Conservation (phyloP, 1,140 invertebrate species). For the Atta colombica region DNA sequence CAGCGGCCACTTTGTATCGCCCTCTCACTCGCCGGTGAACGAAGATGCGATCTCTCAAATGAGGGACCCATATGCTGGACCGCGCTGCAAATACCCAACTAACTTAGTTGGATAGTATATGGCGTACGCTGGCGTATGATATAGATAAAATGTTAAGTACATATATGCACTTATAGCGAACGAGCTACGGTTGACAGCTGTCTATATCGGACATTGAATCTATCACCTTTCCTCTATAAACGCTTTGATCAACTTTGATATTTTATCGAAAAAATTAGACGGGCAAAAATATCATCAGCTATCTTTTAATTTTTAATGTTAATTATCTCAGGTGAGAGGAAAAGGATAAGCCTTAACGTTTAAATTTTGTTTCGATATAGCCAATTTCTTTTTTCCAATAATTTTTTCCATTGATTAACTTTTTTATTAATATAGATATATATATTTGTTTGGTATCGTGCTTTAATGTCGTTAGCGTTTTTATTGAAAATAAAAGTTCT, state of each 20-base stretch:
- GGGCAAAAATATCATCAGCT: background rate
- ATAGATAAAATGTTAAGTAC: slow-evolving; percentile 48
- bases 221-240: background rate
- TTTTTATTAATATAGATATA: too few species aligned
- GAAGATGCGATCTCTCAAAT: slow-evolving; percentile 67
- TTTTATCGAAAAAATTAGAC: background rate
- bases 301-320: slow-evolving; percentile 23
- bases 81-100: background rate
- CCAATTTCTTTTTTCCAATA: too few species aligned
- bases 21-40: background rate
- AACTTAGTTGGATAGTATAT: slow-evolving; percentile 30
- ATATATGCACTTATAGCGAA: slow-evolving; percentile 21
- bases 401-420: too few species aligned
- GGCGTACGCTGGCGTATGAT: background rate
- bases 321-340: background rate
- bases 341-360: background rate
- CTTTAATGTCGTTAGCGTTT: too few species aligned
- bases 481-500: too few species aligned
- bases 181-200: slow-evolving; percentile 35
- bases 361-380: too few species aligned
- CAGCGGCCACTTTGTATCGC: slow-evolving; percentile 33
- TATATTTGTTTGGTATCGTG: too few species aligned
- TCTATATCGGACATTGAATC: background rate
- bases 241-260: background rate
- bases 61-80: slow-evolving; percentile 54